Percentiles rank a stretch among this genome's conserved stretches.
Evolutionary conservation across 1,140 invertebrate species (phyloP).

Genomic region (Drosophila truncata): DNA sequence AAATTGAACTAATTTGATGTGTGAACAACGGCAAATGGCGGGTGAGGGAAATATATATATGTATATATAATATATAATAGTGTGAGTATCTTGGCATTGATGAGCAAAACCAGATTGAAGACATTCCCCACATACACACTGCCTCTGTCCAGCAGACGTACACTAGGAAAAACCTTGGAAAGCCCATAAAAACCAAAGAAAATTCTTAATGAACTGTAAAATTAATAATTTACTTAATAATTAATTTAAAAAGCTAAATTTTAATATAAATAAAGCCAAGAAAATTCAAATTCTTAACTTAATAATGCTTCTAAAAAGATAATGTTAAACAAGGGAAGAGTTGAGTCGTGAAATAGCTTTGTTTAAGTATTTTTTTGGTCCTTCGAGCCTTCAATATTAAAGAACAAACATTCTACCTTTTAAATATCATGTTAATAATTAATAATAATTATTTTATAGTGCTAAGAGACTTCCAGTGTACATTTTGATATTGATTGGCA

Average conservation of each 20-base stretch:
- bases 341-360: not conserved
- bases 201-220: not conserved
- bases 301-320: no score
- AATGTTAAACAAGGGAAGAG: not conserved
- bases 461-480: not conserved
- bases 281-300: not conserved
- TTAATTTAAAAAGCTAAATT: not conserved
- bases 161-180: not conserved
- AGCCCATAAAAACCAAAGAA: not conserved
- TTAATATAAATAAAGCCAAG: not conserved
- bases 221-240: not conserved
- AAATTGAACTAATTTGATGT: constrained; percentile 81
- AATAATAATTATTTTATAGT: not conserved
- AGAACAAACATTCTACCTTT: no score
- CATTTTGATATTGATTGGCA: constrained; percentile 36
- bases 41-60: constrained; percentile 1
- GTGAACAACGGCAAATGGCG: constrained; percentile 61
- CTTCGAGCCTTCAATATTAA: no score
- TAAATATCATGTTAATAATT: not conserved
- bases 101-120: constrained; percentile 34
- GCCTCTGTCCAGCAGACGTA: not conserved
- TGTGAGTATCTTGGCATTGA: constrained; percentile 13
- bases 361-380: not conserved
- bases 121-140: not conserved
- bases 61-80: not conserved